Conservation (phyloP, 2,888 invertebrate genomes). For the Prosopocoilus inquinatus region DNA sequence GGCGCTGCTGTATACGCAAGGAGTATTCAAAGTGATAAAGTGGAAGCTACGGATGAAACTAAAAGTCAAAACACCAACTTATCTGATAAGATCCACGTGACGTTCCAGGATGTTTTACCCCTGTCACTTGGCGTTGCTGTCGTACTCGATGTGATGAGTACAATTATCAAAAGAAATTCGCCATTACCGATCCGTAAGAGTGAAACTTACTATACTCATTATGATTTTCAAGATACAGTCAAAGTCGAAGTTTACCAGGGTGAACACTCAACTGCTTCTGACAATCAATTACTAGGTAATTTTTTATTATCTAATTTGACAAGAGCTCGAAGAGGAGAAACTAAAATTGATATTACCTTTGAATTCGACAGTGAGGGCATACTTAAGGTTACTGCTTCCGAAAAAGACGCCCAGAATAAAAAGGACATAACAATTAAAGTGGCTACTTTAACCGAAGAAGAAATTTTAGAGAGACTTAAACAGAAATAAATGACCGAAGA, state of each 20-base stretch:
- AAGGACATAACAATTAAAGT: not conserved
- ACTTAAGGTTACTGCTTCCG: not conserved
- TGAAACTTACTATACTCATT: conserved; percentile 12
- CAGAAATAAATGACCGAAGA: no score
- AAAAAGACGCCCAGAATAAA: not conserved
- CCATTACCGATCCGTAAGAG: conserved; percentile 19
- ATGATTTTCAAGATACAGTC: conserved; percentile 21
- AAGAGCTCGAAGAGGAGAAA: not conserved
- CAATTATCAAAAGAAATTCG: conserved; percentile 30
- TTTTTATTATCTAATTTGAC: not conserved
- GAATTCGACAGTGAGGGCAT: conserved; percentile 6
- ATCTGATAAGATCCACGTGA: conserved; percentile 11
- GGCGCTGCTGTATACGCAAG: conserved; percentile 33
- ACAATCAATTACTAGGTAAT: conserved; percentile 8
- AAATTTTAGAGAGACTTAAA: no score
- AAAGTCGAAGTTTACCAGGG: conserved; percentile 8
- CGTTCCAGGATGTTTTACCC: not conserved
- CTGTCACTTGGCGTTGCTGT: conserved; percentile 22
- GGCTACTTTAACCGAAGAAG: no score
- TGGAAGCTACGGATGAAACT: conserved; percentile 1
- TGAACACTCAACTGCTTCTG: not conserved
- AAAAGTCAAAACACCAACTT: no score
- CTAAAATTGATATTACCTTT: conserved; percentile 9
- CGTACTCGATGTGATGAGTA: conserved; percentile 22
- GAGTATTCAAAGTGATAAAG: conserved; percentile 16